phyloP scores from a whole-genome alignment of 1,140 invertebrate species.

The Ctenoplectra terminalis region DNA sequence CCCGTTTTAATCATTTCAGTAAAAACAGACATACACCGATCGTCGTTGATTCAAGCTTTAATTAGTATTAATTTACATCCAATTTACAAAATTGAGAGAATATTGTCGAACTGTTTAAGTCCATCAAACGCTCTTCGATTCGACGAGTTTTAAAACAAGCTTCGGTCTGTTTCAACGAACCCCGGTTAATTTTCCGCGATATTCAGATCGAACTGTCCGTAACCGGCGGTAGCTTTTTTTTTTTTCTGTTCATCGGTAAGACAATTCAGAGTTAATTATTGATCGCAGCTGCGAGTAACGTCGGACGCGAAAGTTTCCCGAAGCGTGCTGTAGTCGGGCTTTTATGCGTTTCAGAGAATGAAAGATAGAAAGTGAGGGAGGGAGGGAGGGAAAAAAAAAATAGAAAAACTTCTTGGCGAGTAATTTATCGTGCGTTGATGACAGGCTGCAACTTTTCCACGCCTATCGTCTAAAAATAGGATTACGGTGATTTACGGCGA shows the following conservation, averaged over 20 bases:
- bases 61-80: too few species aligned
- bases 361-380: background rate
- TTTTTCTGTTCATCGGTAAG: too few species aligned
- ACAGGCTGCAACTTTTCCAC: constrained; percentile 41
- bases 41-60: background rate
- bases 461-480: constrained; percentile 47
- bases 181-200: background rate
- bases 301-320: background rate
- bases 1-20: background rate
- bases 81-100: too few species aligned
- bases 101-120: background rate
- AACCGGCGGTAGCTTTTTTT: background rate
- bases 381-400: too few species aligned
- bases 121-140: background rate
- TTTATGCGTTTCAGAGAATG: background rate
- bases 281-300: constrained; percentile 22
- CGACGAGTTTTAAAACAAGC: background rate
- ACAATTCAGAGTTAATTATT: constrained; percentile 40
- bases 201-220: background rate
- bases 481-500: constrained; percentile 45
- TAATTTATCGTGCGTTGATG: constrained; percentile 44
- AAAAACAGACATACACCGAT: background rate
- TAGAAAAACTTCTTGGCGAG: constrained; percentile 4
- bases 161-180: background rate
- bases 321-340: background rate